These are phyloP conservation scores for Leiothrix lutea DNA, from an alignment of 2,113 vertebrate genomes.

Conservation along the genomic window DNA sequence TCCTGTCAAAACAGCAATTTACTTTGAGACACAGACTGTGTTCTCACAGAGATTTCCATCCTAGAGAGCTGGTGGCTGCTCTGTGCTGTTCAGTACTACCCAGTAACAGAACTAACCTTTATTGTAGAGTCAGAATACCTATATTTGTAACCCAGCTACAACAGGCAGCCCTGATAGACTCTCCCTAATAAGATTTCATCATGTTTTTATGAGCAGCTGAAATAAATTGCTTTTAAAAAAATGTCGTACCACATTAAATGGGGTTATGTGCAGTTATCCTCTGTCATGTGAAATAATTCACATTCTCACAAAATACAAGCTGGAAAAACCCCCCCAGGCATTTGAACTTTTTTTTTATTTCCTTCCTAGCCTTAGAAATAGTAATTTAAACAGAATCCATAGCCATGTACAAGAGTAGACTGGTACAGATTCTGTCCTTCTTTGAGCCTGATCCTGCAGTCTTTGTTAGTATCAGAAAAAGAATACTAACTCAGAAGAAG, in stretches of 20 bases:
- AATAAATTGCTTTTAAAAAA: constrained; percentile 62
- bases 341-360: background rate
- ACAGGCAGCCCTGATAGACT: background rate
- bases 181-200: constrained; percentile 59
- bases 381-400: background rate
- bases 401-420: background rate
- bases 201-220: constrained; percentile 32
- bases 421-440: background rate
- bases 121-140: background rate
- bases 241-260: constrained; percentile 44
- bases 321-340: background rate
- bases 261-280: constrained; percentile 52
- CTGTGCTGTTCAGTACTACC: background rate
- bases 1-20: constrained; percentile 38
- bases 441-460: background rate
- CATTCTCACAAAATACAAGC: constrained; percentile 25
- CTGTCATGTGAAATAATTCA: constrained; percentile 23
- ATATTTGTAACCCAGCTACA: constrained; percentile 46
- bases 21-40: background rate
- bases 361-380: background rate
- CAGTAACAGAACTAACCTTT: constrained; percentile 26
- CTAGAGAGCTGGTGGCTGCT: background rate
- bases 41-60: background rate
- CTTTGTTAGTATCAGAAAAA: background rate
- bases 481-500: background rate